phyloP scores from a whole-genome alignment of 2,113 vertebrate species.

The Hucho hucho region DNA sequence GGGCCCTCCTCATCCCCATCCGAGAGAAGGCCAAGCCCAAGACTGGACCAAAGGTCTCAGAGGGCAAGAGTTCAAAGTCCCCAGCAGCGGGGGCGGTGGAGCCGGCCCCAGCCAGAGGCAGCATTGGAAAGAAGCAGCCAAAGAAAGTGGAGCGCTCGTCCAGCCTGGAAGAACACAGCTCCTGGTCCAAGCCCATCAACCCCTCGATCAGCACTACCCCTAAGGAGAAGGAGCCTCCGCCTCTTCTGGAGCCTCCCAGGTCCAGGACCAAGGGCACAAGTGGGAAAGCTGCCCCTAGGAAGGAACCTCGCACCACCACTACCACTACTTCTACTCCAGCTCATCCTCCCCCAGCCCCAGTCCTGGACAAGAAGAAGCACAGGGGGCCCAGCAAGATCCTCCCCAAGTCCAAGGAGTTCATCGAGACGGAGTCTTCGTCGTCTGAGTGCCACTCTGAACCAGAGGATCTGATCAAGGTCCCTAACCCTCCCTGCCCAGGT shows the following conservation, averaged over 20 bases:
- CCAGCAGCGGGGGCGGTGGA: slow-evolving; percentile 78
- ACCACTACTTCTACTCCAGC: slow-evolving; percentile 60
- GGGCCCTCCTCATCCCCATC: slow-evolving; percentile 71
- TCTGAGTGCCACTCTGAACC: slow-evolving; percentile 94
- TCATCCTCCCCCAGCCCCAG: slow-evolving; percentile 50
- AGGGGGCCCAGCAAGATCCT: slow-evolving; percentile 87
- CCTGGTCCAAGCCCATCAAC: slow-evolving; percentile 85
- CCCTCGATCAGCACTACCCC: slow-evolving; percentile 81
- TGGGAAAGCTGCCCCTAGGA: slow-evolving; percentile 89
- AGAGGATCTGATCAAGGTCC: slow-evolving; percentile 86
- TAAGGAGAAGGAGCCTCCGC: slow-evolving; percentile 87
- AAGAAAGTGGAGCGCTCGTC: slow-evolving; percentile 86
- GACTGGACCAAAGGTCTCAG: slow-evolving; percentile 82
- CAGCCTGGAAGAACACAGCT: slow-evolving; percentile 76
- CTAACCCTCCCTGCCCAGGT: slow-evolving; percentile 62
- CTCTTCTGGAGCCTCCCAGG: slow-evolving; percentile 76
- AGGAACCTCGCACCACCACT: slow-evolving; percentile 84
- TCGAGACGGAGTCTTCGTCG: slow-evolving; percentile 93
- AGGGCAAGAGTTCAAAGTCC: slow-evolving; percentile 86
- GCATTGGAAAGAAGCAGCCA: slow-evolving; percentile 87
- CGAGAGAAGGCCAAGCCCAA: slow-evolving; percentile 89
- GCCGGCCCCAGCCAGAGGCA: slow-evolving; percentile 77
- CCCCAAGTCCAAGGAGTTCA: slow-evolving; percentile 95
- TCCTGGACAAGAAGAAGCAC: slow-evolving; percentile 89
- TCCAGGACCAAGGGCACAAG: slow-evolving; percentile 81